Conservation (phyloP, 37 sponge, comb jelly and placozoan species). For the Haliclona indistincta region DNA sequence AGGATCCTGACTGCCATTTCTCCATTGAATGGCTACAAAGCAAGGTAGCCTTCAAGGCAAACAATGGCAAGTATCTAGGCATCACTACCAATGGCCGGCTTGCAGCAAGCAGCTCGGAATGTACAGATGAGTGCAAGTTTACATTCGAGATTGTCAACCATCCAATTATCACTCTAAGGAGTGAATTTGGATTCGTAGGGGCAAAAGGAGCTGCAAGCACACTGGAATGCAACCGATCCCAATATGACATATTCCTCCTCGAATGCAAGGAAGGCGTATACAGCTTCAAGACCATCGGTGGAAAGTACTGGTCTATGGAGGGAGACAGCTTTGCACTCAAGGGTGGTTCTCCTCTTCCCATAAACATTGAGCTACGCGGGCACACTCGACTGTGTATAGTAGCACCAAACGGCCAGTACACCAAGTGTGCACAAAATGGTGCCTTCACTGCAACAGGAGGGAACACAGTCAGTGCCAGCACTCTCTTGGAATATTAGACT, state of each 20-base stretch:
- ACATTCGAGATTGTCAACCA: slow-evolving; percentile 88
- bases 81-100: slow-evolving; percentile 81
- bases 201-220: slow-evolving; percentile 65
- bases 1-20: slow-evolving; percentile 47
- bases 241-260: slow-evolving; percentile 75
- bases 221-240: slow-evolving; percentile 85
- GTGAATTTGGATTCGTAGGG: slow-evolving; percentile 86
- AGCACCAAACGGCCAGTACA: slow-evolving; percentile 68
- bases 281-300: slow-evolving; percentile 58
- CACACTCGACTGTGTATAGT: slow-evolving; percentile 79
- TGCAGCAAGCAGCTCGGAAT: slow-evolving; percentile 53
- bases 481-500: slow-evolving; percentile 92
- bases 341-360: slow-evolving; percentile 51
- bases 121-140: slow-evolving; percentile 62
- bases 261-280: slow-evolving; percentile 57
- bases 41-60: slow-evolving; percentile 66
- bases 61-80: slow-evolving; percentile 79
- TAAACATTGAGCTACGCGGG: slow-evolving; percentile 81
- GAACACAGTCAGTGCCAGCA: slow-evolving; percentile 26
- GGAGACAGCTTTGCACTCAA: slow-evolving; percentile 40
- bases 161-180: slow-evolving; percentile 81
- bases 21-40: slow-evolving; percentile 79
- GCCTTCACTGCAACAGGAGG: slow-evolving; percentile 55
- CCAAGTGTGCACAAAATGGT: slow-evolving; percentile 74
- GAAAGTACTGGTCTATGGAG: slow-evolving; percentile 67